Evolutionary conservation across 2,888 invertebrate genomes (phyloP), one percentile per base, ranked within the genome.

Genomic region (Ypsolopha sequella): DNA sequence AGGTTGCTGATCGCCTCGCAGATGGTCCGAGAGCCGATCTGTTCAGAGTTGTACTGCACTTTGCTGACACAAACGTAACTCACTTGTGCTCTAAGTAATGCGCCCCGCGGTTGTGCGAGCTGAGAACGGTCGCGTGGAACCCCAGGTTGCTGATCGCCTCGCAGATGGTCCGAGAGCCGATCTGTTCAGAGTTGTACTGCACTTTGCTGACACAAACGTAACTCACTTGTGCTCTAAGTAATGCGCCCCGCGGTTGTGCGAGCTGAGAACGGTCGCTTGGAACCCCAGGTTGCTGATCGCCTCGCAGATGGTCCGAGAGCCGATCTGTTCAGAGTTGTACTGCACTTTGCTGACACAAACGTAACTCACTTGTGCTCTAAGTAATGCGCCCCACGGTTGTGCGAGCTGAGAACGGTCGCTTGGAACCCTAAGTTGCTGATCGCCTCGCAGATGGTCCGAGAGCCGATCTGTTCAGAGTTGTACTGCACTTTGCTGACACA

Each of bases 161-260:
- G 54, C 98, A 94, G 55, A 99, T 95, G 62, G 93, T 92, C 36
- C 99, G 82, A 0, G 97, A 92, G 0, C 98, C 98, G 0, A 94
- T 94, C 48, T 91, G 72, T 60, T 96, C 95, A 0, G 93, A 89
- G 66, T 96, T 95, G 76, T 92, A 99, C 52, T 91, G 91, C 62
- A 97, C n/a, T n/a, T n/a, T n/a, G n/a, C n/a, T n/a, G n/a, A n/a
- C n/a, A n/a, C 39, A 6, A 50, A 13, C 33, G 8, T 51, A 11
- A 73, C 84, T 77, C 59, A 90, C 90, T 89, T 91, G 64, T 93
- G 93, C 64, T 93, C 92, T 53, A 94, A 77, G 65, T 93, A 93
- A 60, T 88, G 88, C 1, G 90, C 87, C 56, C 92, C 91, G 56
- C 88, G 88, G 56, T 90, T 91, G 59, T 88, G 89, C 1, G 91